These are phyloP conservation scores for Muntiacus reevesi DNA, from an alignment of 2,113 vertebrate genomes.

Conservation along the genomic window DNA sequence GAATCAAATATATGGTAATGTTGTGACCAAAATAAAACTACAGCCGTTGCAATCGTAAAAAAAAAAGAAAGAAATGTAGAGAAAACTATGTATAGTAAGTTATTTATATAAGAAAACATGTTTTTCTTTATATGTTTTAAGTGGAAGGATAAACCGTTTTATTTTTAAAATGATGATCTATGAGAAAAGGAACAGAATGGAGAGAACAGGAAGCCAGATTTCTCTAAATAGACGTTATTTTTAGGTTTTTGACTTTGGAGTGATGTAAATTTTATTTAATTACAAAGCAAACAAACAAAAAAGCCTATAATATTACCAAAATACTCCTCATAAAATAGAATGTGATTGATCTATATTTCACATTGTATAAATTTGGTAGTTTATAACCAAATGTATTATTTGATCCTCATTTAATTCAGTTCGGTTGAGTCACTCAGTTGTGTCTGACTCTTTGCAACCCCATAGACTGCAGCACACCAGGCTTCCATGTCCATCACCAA, in stretches of 20 bases:
- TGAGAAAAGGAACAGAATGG: not conserved
- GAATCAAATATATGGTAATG: not conserved
- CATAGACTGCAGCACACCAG: not conserved
- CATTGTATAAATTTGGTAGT: not conserved
- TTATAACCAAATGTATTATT: not conserved
- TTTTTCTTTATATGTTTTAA: not conserved
- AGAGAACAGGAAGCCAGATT: not conserved
- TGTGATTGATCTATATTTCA: not conserved
- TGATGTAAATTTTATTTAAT: not conserved
- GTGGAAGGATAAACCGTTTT: not conserved
- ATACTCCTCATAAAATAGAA: not conserved
- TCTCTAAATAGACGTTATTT: not conserved
- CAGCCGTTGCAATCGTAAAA: not conserved
- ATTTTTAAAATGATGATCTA: not conserved
- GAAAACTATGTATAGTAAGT: not conserved
- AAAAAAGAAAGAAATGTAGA: not conserved
- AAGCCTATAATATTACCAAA: not conserved
- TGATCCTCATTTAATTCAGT: not conserved
- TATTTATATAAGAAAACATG: not conserved
- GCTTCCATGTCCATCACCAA: not conserved
- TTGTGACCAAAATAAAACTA: not conserved
- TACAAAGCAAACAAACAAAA: not conserved
- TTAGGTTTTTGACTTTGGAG: constrained; percentile 1
- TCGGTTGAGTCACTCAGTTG: not conserved
- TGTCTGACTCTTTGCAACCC: not conserved